Percentiles rank a stretch among this genome's conserved stretches.
These are phyloP conservation scores for Microtus richardsoni DNA, from an alignment of 2,113 vertebrate genomes.

Conservation along the genomic window DNA sequence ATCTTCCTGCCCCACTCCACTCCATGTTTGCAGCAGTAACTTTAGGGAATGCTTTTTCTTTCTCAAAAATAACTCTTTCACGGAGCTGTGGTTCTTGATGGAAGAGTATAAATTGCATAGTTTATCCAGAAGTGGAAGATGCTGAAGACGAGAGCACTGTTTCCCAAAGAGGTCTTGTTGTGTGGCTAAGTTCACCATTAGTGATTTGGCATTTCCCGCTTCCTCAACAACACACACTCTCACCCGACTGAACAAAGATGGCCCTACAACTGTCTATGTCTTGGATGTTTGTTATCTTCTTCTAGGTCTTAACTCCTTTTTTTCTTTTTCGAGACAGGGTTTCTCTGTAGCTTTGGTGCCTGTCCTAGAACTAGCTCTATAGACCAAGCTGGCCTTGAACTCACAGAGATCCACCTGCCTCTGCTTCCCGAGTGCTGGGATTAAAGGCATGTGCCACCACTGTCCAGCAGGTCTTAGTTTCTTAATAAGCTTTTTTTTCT, in stretches of 20 bases:
- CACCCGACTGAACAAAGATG: background rate
- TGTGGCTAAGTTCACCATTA: constrained; percentile 20
- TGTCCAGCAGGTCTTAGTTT: background rate
- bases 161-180: background rate
- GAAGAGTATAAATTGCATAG: background rate
- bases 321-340: background rate
- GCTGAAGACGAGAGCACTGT: background rate
- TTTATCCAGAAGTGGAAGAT: background rate
- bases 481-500: background rate
- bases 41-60: background rate
- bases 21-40: background rate
- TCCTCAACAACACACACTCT: background rate
- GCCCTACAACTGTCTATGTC: background rate
- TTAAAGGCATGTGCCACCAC: too few species aligned
- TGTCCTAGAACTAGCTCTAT: too few species aligned
- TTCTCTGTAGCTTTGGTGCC: too few species aligned
- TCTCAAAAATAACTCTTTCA: constrained; percentile 20
- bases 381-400: too few species aligned
- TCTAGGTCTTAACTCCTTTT: background rate
- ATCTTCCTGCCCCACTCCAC: background rate
- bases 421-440: too few species aligned
- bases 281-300: background rate
- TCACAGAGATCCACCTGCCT: too few species aligned
- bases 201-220: background rate
- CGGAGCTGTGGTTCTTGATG: background rate